phyloP scores from a whole-genome alignment of 2,888 invertebrate genomes.

The Pteria penguin region DNA sequence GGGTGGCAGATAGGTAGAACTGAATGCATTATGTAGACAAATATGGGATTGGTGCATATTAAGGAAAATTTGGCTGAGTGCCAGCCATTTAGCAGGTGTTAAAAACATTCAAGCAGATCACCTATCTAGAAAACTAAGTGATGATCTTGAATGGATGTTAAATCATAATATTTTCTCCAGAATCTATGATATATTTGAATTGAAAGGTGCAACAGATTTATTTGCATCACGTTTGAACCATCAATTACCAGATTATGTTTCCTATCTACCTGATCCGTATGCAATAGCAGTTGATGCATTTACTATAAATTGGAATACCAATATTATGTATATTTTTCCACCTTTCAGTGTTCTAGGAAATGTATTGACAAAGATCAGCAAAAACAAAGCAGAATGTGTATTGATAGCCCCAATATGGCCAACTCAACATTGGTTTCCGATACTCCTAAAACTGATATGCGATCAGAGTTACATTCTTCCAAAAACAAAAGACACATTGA shows the following conservation, averaged over 20 bases:
- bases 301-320: slow-evolving; percentile 8
- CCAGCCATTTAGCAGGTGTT: slow-evolving; percentile 13
- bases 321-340: slow-evolving; percentile 19
- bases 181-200: not conserved
- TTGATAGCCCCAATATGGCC: slow-evolving; percentile 17
- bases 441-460: slow-evolving; percentile 20
- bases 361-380: slow-evolving; percentile 13
- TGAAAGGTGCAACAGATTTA: slow-evolving; percentile 11
- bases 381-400: slow-evolving; percentile 3
- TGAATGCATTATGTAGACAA: slow-evolving; percentile 29
- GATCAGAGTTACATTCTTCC: not conserved
- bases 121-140: not conserved
- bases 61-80: slow-evolving; percentile 18
- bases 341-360: slow-evolving; percentile 28
- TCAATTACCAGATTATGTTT: slow-evolving; percentile 16
- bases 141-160: slow-evolving; percentile 9
- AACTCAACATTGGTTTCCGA: slow-evolving; percentile 25
- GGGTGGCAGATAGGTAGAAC: slow-evolving; percentile 24
- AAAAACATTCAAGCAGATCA: slow-evolving; percentile 22
- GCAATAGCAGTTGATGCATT: slow-evolving; percentile 29
- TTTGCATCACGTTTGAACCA: slow-evolving; percentile 22
- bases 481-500: slow-evolving; percentile 14
- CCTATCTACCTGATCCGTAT: slow-evolving; percentile 14
- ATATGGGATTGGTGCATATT: slow-evolving; percentile 17
- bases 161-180: not conserved